Evolutionary conservation across 2,888 invertebrate species (phyloP).

Genomic region (Bedellia somnulentella): DNA sequence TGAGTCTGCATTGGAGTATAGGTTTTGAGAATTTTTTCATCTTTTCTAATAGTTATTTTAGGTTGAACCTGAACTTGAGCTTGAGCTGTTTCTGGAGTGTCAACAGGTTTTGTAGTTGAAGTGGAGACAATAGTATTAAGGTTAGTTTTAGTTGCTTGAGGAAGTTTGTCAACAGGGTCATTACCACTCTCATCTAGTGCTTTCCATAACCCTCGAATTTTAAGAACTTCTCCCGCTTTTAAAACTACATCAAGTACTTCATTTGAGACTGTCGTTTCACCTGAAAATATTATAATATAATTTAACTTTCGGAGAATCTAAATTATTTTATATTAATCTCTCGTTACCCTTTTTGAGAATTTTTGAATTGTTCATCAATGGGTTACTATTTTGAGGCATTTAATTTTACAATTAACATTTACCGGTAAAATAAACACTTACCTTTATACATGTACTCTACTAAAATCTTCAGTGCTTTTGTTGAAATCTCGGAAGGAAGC

Average conservation of each 20-base stretch:
- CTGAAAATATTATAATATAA: conserved; percentile 20
- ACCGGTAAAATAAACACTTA: conserved; percentile 10
- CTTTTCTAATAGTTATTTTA: conserved; percentile 48
- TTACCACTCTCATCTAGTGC: conserved; percentile 59
- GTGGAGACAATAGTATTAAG: conserved; percentile 23
- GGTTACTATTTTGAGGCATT: neutral
- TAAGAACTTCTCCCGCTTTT: conserved; percentile 78
- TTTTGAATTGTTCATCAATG: too few species aligned
- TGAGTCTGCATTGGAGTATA: conserved; percentile 31
- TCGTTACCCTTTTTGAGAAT: too few species aligned
- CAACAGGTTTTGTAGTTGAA: conserved; percentile 29
- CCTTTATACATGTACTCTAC: conserved; percentile 87
- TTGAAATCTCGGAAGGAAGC: conserved; percentile 78
- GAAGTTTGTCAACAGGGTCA: conserved; percentile 26
- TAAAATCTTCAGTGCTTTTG: conserved; percentile 76
- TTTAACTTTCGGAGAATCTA: neutral
- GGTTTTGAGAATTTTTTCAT: conserved; percentile 48
- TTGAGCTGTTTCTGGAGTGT: conserved; percentile 10
- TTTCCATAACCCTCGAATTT: conserved; percentile 80
- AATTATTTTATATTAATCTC: neutral
- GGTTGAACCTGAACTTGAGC: conserved; percentile 8
- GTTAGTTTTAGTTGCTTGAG: conserved; percentile 14
- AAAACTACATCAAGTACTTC: conserved; percentile 80
- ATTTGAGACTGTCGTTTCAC: conserved; percentile 82
- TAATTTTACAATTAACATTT: neutral